Evolutionary conservation across 2,888 invertebrate genomes (phyloP).

Genomic region (Protophormia terraenovae): DNA sequence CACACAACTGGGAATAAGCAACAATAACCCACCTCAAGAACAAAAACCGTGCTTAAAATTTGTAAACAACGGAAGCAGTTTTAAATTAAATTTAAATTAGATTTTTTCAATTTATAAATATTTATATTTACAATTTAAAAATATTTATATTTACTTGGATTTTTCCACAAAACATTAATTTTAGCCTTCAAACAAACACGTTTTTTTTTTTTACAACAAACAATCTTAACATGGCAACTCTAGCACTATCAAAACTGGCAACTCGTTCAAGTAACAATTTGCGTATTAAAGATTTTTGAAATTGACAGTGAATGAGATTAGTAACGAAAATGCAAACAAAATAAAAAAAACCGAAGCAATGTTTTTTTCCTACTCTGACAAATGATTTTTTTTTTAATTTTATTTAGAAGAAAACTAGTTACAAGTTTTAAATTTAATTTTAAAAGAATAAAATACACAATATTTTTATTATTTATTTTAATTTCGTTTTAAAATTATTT

Average conservation of each 20-base stretch:
- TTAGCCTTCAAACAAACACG: no score
- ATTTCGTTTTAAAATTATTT: neutral
- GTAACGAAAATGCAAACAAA: neutral
- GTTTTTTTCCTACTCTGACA: neutral
- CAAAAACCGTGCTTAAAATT: no score
- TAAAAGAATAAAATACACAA: neutral
- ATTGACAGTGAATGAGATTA: constrained; percentile 5
- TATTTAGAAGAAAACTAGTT: neutral
- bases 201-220: no score
- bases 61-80: no score
- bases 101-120: no score
- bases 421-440: neutral
- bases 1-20: no score
- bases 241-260: neutral
- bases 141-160: no score
- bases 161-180: no score
- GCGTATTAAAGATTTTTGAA: neutral
- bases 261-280: neutral
- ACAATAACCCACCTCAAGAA: no score
- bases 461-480: no score
- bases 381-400: neutral
- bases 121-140: no score
- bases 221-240: neutral
- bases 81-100: no score
- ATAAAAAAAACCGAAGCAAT: neutral